Conservation (phyloP, 2,888 invertebrate species). For the Pandemis cinnamomeana region DNA sequence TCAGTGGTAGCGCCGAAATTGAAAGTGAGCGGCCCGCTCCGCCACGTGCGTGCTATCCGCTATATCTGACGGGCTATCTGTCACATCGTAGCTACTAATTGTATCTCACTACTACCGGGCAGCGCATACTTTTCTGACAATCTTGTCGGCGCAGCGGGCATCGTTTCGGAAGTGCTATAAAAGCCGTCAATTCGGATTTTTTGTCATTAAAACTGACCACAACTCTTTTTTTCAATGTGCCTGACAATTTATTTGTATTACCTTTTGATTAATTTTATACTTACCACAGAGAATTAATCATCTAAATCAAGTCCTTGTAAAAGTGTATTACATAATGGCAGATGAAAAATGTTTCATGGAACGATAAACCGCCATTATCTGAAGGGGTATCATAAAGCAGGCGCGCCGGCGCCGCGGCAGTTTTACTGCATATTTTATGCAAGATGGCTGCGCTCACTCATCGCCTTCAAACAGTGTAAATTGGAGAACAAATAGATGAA, state of each 20-base stretch:
- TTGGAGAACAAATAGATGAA: conserved; percentile 42
- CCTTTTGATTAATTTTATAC: no score
- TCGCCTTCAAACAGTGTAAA: conserved; percentile 33
- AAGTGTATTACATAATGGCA: conserved; percentile 34
- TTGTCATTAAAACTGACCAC: conserved; percentile 10
- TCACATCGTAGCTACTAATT: conserved; percentile 44
- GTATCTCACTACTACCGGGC: conserved; percentile 1
- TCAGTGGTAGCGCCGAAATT: conserved; percentile 62
- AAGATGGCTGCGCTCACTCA: conserved; percentile 24
- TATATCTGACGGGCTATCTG: conserved; percentile 39
- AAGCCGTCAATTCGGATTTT: neutral
- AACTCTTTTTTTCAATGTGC: neutral
- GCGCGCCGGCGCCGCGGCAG: conserved; percentile 14
- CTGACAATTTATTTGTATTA: neutral
- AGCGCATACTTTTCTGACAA: conserved; percentile 17
- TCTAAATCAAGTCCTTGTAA: conserved; percentile 24
- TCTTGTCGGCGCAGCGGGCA: conserved; percentile 11
- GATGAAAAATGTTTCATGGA: conserved; percentile 28
- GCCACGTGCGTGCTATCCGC: conserved; percentile 51
- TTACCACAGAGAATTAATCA: neutral
- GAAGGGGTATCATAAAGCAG: conserved; percentile 25
- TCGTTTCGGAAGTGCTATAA: neutral
- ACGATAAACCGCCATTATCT: conserved; percentile 32
- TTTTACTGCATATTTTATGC: conserved; percentile 27
- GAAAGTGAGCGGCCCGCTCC: conserved; percentile 65